Base-by-base conservation (phyloP, 2,797 vertebrate species). In the Peromyscus aztecus region DNA sequence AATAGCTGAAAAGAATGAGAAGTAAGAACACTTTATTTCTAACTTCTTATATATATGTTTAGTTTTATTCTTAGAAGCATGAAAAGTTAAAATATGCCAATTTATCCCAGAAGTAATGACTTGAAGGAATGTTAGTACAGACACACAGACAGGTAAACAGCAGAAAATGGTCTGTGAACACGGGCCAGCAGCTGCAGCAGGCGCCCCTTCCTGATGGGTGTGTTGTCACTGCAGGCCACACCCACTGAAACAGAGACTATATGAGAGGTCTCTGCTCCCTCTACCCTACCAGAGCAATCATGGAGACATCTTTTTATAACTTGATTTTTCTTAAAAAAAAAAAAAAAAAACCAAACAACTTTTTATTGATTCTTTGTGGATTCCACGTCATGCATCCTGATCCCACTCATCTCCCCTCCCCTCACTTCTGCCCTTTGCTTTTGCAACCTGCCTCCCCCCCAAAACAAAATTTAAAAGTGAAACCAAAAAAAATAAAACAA, bases 41-140 rank as follows among this genome's bases (percentile, higher is more conserved):
- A 85, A 76, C 69, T 92, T 83, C 55, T 11, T 59, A 37, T 29
- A 40, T 82, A 37, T 82, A 24, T 75, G 4, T 86, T 21, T 6
- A 73, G 77, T 40, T 93, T 96, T 90, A 52, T 76, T 40, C 14
- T 93, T 57, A 95, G 65, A 94, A 88, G 87, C 16, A 0, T 82
- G 52, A 16, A 90, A 94, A 73, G 59, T 90, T 71, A 93, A 93
- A 95, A n/a, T 94, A 40, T 94, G 92, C 21, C 11, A 11, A 52
- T 67, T 81, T 78, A 43, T 63, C 75, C 90, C 49, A 78, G 34
- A 94, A 89, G 31, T 59, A 69, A 77, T 73, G 75, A 69, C 23
- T 29, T 61, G 46, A 89, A 83, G 14, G 49, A 86, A 69, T 84
- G 59, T 73, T 81, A 80, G 82, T 76, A 12, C 55, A 61, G 34